phyloP scores from a whole-genome alignment of 2,888 invertebrate genomes.

The Cephus rjabovi region DNA sequence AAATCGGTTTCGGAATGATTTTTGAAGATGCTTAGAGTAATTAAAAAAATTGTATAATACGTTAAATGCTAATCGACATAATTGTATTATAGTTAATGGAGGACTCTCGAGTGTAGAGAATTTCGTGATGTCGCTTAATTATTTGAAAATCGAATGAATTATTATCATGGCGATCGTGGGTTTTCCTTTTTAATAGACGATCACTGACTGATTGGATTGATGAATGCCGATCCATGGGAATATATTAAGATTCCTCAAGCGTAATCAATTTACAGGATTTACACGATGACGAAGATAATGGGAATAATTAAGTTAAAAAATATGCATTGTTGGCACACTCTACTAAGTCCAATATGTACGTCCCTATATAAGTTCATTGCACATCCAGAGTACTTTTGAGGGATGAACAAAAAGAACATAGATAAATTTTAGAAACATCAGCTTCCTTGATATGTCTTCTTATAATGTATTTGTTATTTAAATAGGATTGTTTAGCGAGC shows the following conservation, averaged over 20 bases:
- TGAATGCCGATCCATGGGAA: neutral
- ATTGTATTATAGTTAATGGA: conserved; percentile 47
- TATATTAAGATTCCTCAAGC: neutral
- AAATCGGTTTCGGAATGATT: conserved; percentile 39
- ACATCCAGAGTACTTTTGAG: neutral
- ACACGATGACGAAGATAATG: conserved; percentile 16
- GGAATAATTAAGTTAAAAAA: conserved; percentile 29
- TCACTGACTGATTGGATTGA: no score
- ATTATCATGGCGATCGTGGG: conserved; percentile 17
- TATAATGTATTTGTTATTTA: conserved; percentile 53
- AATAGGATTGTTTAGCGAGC: conserved; percentile 51
- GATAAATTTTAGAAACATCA: conserved; percentile 45
- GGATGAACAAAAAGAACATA: conserved; percentile 9
- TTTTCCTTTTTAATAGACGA: no score
- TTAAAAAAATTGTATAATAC: conserved; percentile 46
- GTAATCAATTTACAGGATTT: neutral
- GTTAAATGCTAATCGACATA: conserved; percentile 20
- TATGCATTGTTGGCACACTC: conserved; percentile 25
- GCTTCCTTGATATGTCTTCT: conserved; percentile 60
- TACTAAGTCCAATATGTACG: no score
- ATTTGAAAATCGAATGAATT: conserved; percentile 38
- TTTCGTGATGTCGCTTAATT: conserved; percentile 44
- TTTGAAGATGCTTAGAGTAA: conserved; percentile 45
- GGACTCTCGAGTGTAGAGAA: conserved; percentile 37
- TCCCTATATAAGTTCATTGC: no score